Percentiles rank a stretch among this genome's conserved stretches.
phyloP scores from a whole-genome alignment of 2,888 invertebrate species.

The Oconnorella tubifera region DNA sequence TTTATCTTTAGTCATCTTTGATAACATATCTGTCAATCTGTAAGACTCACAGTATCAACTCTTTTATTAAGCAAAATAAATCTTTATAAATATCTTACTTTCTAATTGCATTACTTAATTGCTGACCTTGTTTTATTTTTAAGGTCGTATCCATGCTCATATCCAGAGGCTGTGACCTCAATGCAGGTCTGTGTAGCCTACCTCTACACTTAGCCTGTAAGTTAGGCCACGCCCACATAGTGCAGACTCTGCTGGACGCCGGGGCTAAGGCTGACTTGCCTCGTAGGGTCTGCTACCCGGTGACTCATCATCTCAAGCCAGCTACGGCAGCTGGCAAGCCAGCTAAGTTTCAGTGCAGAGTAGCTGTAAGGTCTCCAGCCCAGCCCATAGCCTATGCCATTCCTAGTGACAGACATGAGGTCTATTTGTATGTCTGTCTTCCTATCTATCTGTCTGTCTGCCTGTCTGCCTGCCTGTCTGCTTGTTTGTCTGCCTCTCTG shows the following conservation, averaged over 20 bases:
- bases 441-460: no score
- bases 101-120: slow-evolving; percentile 44
- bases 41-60: no score
- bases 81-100: neutral
- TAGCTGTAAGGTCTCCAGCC: slow-evolving; percentile 44
- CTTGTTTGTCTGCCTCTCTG: no score
- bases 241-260: slow-evolving; percentile 67
- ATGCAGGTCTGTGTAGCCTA: slow-evolving; percentile 70
- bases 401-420: slow-evolving; percentile 42
- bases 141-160: slow-evolving; percentile 41
- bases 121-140: slow-evolving; percentile 8
- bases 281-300: slow-evolving; percentile 73
- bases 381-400: slow-evolving; percentile 52
- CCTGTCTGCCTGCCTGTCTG: no score
- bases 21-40: no score
- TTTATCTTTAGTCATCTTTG: slow-evolving; percentile 2
- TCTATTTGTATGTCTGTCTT: no score
- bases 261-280: slow-evolving; percentile 68
- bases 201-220: slow-evolving; percentile 73
- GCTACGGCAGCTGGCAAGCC: slow-evolving; percentile 58
- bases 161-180: slow-evolving; percentile 63
- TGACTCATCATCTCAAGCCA: slow-evolving; percentile 53
- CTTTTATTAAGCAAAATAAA: neutral
- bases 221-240: slow-evolving; percentile 69
- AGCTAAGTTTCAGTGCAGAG: slow-evolving; percentile 40